These are phyloP conservation scores for Candoia aspera DNA, from an alignment of 2,113 vertebrate genomes.

Conservation along the genomic window DNA sequence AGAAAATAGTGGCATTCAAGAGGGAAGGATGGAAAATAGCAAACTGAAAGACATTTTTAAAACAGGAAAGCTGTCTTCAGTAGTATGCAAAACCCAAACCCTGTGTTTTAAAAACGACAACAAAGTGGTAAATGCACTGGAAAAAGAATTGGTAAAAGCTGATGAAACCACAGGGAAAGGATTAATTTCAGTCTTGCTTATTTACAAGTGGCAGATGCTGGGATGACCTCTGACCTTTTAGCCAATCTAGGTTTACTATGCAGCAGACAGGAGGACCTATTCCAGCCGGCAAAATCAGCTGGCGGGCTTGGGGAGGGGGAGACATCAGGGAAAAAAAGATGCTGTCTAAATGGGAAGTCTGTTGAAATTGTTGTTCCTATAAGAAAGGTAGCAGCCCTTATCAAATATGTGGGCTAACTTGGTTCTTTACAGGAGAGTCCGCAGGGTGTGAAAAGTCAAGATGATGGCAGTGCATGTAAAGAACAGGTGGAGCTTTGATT, in stretches of 20 bases:
- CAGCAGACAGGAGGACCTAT: too few species aligned
- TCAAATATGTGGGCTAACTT: not conserved
- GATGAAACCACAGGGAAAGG: not conserved
- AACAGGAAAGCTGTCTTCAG: not conserved
- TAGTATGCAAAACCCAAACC: not conserved
- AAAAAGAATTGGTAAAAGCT: not conserved
- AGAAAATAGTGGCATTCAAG: not conserved
- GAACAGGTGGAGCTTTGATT: not conserved
- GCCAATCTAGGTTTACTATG: not conserved
- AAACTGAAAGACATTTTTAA: not conserved
- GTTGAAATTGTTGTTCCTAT: not conserved
- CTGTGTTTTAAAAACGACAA: not conserved
- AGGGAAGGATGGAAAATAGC: not conserved
- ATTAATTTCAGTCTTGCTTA: not conserved
- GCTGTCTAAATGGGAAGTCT: not conserved
- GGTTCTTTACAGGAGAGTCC: not conserved
- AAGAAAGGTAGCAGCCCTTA: not conserved
- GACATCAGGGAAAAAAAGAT: not conserved
- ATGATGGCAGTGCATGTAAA: not conserved
- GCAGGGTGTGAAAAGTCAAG: not conserved
- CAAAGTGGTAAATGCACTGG: not conserved
- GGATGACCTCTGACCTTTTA: not conserved
- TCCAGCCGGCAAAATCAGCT: not conserved
- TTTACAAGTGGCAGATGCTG: not conserved
- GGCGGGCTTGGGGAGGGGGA: not conserved